Base-by-base conservation (phyloP, 92 coral and sea anemone genomes). In the Parazoanthus atlanticus region DNA sequence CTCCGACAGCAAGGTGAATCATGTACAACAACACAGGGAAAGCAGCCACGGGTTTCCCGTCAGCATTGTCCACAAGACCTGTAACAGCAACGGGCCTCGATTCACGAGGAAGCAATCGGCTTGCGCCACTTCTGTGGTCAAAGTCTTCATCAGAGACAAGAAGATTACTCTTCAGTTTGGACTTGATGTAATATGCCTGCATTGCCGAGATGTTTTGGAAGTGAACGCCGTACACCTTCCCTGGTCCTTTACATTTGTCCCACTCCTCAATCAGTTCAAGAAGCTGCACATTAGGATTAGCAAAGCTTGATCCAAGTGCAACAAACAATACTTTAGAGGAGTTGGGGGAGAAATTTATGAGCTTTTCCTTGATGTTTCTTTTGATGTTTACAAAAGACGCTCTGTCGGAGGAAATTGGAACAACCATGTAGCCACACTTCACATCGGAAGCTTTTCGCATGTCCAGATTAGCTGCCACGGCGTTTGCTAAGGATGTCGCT, bases 1-100 rank as follows among this genome's bases (percentile, higher is more conserved):
- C 99, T 19, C 99, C 99, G 85, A 94, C 89, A 52, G 99, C 97
- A 40, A 97, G 90, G 78, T 97, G 99, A 47, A 97, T 93, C 89
- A 97, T 88, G 77, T 97, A 97, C 43, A 97, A 82, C 74, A 97
- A 86, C 66, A 97, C 98, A 30, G 99, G 98, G 64, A 94, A 93
- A 28, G 99, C 84, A 9, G 91, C 80, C n/a, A 85, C 88, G 12
- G 96, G 92, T 75, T 92, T 91, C 71, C 36, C 88, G 71, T 90
- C 92, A 16, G 91, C 91, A 86, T 94, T 94, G 67, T 90, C 94
- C 25, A 95, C 95, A 40, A 97, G 90, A 8, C 97, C 99, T 25
- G 98, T 97, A 25, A 94, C 95, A 26, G 92, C 90, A n/a, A 93
- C 74, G 19, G 89, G 92, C 40, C 52, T 82, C 40, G 76, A 76